Base-by-base conservation (phyloP, 2,888 invertebrate species). In the Perizoma flavofasciatum region DNA sequence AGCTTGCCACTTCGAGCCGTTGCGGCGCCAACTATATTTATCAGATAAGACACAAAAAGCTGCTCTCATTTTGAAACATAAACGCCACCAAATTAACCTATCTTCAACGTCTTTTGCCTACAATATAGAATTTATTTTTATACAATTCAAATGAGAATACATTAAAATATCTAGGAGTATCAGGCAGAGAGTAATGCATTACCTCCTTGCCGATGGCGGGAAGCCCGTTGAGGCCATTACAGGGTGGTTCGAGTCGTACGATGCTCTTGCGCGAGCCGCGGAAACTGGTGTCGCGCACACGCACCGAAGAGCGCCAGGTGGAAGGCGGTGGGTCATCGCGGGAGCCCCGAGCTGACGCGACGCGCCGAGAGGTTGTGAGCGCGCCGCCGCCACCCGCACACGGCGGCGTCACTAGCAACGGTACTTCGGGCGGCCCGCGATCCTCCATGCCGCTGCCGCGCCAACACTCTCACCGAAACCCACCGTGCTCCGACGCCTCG, bases 281-380 rank as follows among this genome's bases (percentile, higher is more conserved):
- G 82, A 93, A 94, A 68, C 94, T 93, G 67, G 94, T 94, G 76
- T 94, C 94, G 79, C 92, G 93, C 67, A 94, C 94, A 68, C 94
- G 91, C 71, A 94, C 94, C 69, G 94, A 94, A 71, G 94, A 94
- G 91, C 94, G 94, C 88, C 94, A 94, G 53, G 94, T 87, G 72
- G 93, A 88, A 61, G 82, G 88, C 69, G 77, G 85, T 63, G 77
- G 81, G 56, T 90, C 90, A 62, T 89, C 89, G 70, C 88, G 86
- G 49, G 89, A 89, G 73, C 86, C 86, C 67, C 89, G 85, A 63
- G 89, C 82, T 77, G 90, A 87, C 39, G 82, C 82, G 66, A 82
- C 77, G 72, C 90, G 88, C 57, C 88, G 83, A 72, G 89, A 86
- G 70, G 86, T 86, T 75, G 87, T 86, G 67, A 87, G 81, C 71